Evolutionary conservation across 2,797 vertebrate species (phyloP).

Genomic region (Siniperca obscura): DNA sequence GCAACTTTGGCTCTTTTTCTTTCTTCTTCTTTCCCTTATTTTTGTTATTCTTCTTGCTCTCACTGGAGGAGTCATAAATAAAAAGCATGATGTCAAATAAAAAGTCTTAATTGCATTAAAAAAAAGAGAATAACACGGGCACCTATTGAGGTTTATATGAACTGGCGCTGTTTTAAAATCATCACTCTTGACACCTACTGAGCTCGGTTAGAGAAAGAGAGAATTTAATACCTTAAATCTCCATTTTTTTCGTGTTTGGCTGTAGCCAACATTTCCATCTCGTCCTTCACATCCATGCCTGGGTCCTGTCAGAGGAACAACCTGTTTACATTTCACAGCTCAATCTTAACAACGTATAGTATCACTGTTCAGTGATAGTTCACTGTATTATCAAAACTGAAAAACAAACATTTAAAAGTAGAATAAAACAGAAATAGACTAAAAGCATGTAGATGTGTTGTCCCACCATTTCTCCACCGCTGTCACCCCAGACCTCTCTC

Average conservation of each 20-base stretch:
- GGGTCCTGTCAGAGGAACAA: constrained; percentile 35
- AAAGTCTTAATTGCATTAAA: background rate
- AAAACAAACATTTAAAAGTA: background rate
- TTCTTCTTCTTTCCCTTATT: constrained; percentile 60
- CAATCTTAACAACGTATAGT: constrained; percentile 3
- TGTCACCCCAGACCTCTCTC: background rate
- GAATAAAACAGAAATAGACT: background rate
- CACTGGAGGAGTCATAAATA: constrained; percentile 35
- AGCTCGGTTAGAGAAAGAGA: background rate
- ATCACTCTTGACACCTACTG: background rate
- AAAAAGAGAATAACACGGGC: background rate
- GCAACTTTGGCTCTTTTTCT: constrained; percentile 63
- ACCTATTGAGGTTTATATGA: background rate
- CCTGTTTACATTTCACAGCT: background rate
- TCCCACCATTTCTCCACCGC: background rate
- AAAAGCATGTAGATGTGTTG: background rate
- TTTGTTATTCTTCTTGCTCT: constrained; percentile 16
- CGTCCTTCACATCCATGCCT: constrained; percentile 53
- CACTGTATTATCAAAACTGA: background rate
- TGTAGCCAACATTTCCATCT: constrained; percentile 11
- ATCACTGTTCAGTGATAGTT: too few species aligned
- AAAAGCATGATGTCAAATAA: background rate
- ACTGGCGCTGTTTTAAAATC: background rate
- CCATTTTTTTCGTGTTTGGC: constrained; percentile 60
- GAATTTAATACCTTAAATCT: constrained; percentile 58